Base-by-base conservation (phyloP, 2,888 invertebrate species). In the Brachyptera putata region DNA sequence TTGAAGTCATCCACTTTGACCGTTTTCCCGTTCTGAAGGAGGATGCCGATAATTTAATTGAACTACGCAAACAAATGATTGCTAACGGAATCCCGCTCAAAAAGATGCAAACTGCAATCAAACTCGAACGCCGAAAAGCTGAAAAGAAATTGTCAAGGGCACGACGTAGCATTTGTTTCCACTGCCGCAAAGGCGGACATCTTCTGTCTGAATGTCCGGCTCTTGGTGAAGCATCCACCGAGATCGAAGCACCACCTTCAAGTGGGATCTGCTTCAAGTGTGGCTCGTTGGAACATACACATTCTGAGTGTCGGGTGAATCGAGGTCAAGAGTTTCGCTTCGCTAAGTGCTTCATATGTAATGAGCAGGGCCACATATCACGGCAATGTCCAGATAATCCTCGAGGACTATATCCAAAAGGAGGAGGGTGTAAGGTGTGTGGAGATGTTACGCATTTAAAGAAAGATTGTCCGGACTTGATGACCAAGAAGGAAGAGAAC, bases 301-400 rank as follows among this genome's bases (percentile, higher is more conserved):
- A 87, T 68, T 84, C 84, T 70, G 83, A 86, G 69, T 89, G 89
- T 68, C 84, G 83, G 77, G 85, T 86, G 0, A 81, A 81, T 34
- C 81, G 76, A 66, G 80, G 80, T 39, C 80, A 83, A 63, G 84
- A 85, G 61, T 64, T 48, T 41, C 83, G 88, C 70, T 92, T 85
- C 76, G 94, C 94, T 0, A 85, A 84, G 58, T 95, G 95, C 74
- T 95, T 94, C 70, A 87, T 95, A 66, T 95, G 95, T 72, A 84
- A 84, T 58, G 86, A 93, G 74, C 84, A 84, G 74, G 95, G 95
- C 4, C 95, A 95, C 73, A 86, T 95, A 67, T 85, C 93, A 0
- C 82, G 86, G 63, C 89, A 92, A 69, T 95, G 95, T 74, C 90
- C 92, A 2, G 87, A 93, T 70, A 95, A 95, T 77, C 85, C 87